A percentile compares a stretch with the other conserved stretches of the same genome.
Evolutionary conservation across 2,113 vertebrate species (phyloP).

Genomic region (Bubalus kerabau): DNA sequence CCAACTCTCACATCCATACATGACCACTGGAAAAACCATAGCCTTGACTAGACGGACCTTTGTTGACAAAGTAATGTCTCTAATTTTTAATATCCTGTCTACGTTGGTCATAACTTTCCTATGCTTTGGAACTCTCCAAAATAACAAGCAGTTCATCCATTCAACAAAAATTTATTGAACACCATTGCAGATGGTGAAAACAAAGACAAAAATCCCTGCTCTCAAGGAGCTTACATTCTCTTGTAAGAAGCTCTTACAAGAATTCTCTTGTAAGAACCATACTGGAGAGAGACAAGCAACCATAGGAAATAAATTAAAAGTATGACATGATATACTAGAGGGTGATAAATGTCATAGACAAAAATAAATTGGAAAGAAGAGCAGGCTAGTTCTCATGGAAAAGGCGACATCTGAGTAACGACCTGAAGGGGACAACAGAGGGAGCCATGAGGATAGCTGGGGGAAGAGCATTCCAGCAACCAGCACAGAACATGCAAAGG

Average conservation of each 20-base stretch:
- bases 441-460: background rate
- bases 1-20: background rate
- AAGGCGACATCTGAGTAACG: background rate
- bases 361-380: background rate
- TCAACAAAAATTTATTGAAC: background rate
- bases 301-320: background rate
- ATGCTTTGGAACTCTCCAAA: background rate
- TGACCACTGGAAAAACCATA: background rate
- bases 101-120: background rate
- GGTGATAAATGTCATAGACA: background rate
- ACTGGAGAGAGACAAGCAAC: background rate
- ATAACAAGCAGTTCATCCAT: background rate
- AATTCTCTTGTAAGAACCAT: background rate
- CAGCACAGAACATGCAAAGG: background rate
- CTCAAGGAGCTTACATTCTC: constrained; percentile 8
- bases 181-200: background rate
- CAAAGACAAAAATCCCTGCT: background rate
- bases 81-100: background rate
- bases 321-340: too few species aligned
- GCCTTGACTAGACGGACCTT: background rate
- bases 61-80: background rate
- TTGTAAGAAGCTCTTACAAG: background rate
- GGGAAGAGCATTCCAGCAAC: background rate
- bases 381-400: background rate
- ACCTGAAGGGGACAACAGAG: background rate